Base-by-base conservation (phyloP, 2,113 vertebrate genomes). In the Notarius lentiginosus region DNA sequence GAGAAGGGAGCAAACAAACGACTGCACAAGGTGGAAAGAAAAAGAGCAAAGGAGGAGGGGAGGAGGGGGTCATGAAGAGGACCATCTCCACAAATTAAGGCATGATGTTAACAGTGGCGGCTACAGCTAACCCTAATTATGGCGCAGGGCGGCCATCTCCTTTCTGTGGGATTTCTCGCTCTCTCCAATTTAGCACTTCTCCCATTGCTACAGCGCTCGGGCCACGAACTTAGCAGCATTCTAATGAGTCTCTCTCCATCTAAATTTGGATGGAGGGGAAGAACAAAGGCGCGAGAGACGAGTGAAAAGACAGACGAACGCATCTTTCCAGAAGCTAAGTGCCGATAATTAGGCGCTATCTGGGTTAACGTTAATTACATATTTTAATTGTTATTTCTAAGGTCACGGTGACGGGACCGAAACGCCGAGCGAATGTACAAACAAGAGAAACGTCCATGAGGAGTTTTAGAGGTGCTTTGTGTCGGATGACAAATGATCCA, bases 101-200 rank as follows among this genome's bases (percentile, higher is more conserved):
- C 90, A 90, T 91, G 87, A 93, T 94, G 94, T 94, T 94, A 95
- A 95, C 94, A 94, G 92, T 92, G 89, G 91, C 91, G 92, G 90
- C 92, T 94, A 92, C 90, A 91, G 91, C 93, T 94, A 93, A 93
- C 92, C 92, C 93, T 95, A 95, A 95, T 96, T 95, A 94, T 92
- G 75, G 91, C 89, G 88, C 87, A 84, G 83, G 87, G 86, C 87
- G 88, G 79, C 87, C 87, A 83, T 88, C 89, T 83, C 60, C 75
- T 81, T 89, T 90, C 90, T 82, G 73, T 58, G 89, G 89, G 90
- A 92, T 88, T 91, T 87, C 47, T 27, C 86, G 82, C 88, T 70
- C 86, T 80, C 87, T 86, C 82, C 86, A 91, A 91, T 91, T 92
- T 90, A 89, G 88, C 87, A 82, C 58, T 83, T 84, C 86, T 83